These are phyloP conservation scores for Chymomyza caudatula DNA, from an alignment of 2,888 invertebrate genomes.

Conservation along the genomic window DNA sequence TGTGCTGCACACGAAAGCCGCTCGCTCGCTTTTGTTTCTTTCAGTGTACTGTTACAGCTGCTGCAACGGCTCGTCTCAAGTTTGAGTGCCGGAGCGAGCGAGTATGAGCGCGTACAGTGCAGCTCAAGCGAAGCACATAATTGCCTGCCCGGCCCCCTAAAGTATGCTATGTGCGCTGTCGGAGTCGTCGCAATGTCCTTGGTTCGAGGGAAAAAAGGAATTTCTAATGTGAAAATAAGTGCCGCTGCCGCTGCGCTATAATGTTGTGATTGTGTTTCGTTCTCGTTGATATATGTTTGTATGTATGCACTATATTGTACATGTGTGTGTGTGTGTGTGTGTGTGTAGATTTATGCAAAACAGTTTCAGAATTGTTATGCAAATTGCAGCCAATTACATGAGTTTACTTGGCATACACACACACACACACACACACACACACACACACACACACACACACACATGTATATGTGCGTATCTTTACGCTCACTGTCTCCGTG, in stretches of 20 bases:
- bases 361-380: conserved; percentile 69
- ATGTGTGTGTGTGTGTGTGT: not conserved
- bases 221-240: conserved; percentile 71
- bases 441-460: not conserved
- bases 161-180: not conserved
- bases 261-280: conserved; percentile 55
- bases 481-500: not conserved
- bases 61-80: not conserved
- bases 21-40: not conserved
- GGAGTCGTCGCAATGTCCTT: conserved; percentile 1
- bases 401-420: conserved; percentile 51
- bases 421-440: not conserved
- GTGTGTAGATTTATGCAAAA: conserved; percentile 62
- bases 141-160: conserved; percentile 41
- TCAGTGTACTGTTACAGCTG: not conserved
- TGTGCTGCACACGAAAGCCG: too few species aligned
- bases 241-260: conserved; percentile 50
- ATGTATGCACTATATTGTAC: not conserved
- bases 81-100: not conserved
- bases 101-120: conserved; percentile 20
- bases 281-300: not conserved
- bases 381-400: conserved; percentile 73
- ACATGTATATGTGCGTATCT: not conserved
- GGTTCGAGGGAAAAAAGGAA: conserved; percentile 50
- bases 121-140: conserved; percentile 73